Base-by-base conservation (phyloP, 2,113 vertebrate genomes). In the Alligator mississippiensis region DNA sequence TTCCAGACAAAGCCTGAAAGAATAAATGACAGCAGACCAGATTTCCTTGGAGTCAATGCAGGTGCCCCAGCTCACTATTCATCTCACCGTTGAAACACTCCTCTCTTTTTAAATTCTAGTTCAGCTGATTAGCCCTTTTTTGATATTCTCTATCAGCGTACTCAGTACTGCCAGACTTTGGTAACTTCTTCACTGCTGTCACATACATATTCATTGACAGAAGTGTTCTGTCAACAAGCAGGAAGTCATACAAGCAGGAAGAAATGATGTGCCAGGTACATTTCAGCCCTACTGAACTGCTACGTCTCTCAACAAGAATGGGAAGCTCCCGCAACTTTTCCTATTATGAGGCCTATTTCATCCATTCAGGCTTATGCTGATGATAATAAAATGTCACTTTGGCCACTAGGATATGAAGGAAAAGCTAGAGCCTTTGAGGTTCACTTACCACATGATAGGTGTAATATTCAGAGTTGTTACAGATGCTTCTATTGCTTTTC, bases 401-500 rank as follows among this genome's bases (percentile, higher is more conserved):
- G 86, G 19, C 61, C 16, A 55, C 38, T 16, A 77, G 54, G 61
- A 74, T 0, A 27, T 59, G 70, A 66, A 2, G 28, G 84, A 88
- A 92, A 81, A 80, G 81, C 3, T 1, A 38, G 3, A 93, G 60
- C 68, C 83, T 80, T 38, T 81, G 63, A 88, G 83, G 90, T 70
- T 61, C 57, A 59, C 84, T 93, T 79, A 62, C 25, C 1, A 24
- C 9, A 4, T 78, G 77, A 59, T 82, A 92, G 47, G 74, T 75
- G 61, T 77, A 64, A 94, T n/a, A 88, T 11, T 68, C 90, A 74
- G 84, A 87, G 77, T 6, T 2, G 1, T 77, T 76, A 78, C 8
- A 82, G 81, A 78, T 60, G 70, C 90, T 96, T 90, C 89, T 85
- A 80, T 5, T 59, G 84, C 86, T 91, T 88, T 85, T 88, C 85